A percentile compares a stretch with the other conserved stretches of the same genome.
Evolutionary conservation across 2,888 invertebrate genomes (phyloP).

Genomic region (Meiosimyza platycephala): DNA sequence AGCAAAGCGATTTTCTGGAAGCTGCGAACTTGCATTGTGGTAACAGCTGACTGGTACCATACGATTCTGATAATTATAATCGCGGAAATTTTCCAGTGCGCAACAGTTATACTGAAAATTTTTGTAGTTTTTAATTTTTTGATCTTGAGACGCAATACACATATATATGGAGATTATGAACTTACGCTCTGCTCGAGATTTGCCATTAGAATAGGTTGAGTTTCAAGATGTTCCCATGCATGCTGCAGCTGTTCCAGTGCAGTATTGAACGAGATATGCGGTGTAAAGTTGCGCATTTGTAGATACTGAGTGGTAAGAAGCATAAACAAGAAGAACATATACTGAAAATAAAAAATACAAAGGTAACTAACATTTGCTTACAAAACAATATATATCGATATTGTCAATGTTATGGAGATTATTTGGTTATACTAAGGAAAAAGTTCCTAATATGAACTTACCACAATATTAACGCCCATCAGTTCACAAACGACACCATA

Average conservation of each 20-base stretch:
- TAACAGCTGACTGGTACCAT: conserved; percentile 55
- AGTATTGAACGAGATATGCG: conserved; percentile 47
- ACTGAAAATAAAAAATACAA: conserved; percentile 45
- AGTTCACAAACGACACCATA: conserved; percentile 56
- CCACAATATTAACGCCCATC: conserved; percentile 56
- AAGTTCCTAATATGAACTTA: conserved; percentile 42
- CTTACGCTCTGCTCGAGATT: conserved; percentile 46
- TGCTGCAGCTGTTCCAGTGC: conserved; percentile 53
- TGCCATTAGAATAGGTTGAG: conserved; percentile 51
- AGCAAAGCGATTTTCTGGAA: conserved; percentile 2
- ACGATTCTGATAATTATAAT: conserved; percentile 52
- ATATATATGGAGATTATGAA: background rate
- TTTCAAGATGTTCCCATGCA: conserved; percentile 53
- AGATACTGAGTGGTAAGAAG: conserved; percentile 55
- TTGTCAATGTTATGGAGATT: too few species aligned
- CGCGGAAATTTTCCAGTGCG: conserved; percentile 51
- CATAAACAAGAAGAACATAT: conserved; percentile 55
- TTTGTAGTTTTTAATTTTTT: background rate
- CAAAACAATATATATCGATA: too few species aligned
- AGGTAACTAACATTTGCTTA: too few species aligned
- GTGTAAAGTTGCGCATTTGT: conserved; percentile 56
- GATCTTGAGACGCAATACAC: too few species aligned
- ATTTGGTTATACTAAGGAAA: too few species aligned
- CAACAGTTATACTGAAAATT: conserved; percentile 53
- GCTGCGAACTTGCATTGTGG: conserved; percentile 39